Conservation (phyloP, 2,888 invertebrate species). For the Eupithecia exiguata region DNA sequence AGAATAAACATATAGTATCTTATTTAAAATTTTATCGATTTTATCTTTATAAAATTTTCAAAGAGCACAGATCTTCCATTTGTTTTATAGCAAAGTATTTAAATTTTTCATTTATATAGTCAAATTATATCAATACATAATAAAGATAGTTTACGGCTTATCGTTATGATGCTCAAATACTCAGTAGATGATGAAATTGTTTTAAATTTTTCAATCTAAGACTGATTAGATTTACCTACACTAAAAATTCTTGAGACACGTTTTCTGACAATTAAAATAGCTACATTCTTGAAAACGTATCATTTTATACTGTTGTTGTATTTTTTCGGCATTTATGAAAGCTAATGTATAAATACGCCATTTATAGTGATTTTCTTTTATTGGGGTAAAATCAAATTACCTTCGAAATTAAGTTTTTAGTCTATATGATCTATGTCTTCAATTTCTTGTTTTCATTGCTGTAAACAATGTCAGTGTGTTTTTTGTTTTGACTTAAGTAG, state of each 20-base stretch:
- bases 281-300: not conserved
- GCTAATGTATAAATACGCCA: not conserved
- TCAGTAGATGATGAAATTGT: slow-evolving; percentile 48
- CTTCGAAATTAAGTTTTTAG: not conserved
- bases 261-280: slow-evolving; percentile 23
- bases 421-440: not conserved
- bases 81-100: slow-evolving; percentile 19
- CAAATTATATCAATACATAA: slow-evolving; percentile 16
- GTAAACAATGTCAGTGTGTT: not conserved
- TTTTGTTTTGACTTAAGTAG: not conserved
- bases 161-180: slow-evolving; percentile 64
- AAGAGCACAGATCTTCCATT: slow-evolving; percentile 56
- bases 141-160: slow-evolving; percentile 49
- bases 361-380: not conserved
- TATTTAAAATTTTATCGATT: slow-evolving; percentile 26
- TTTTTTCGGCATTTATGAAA: not conserved
- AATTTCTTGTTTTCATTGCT: not conserved
- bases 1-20: slow-evolving; percentile 18
- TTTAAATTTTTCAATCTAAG: slow-evolving; percentile 75
- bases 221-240: slow-evolving; percentile 78
- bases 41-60: slow-evolving; percentile 13
- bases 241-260: slow-evolving; percentile 39
- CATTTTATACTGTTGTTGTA: not conserved
- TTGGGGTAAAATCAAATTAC: not conserved
- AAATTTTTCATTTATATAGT: slow-evolving; percentile 15